Percentiles rank a stretch among this genome's conserved stretches.
These are phyloP conservation scores for Nymphalis polychloros DNA, from an alignment of 2,888 invertebrate species.

Conservation along the genomic window DNA sequence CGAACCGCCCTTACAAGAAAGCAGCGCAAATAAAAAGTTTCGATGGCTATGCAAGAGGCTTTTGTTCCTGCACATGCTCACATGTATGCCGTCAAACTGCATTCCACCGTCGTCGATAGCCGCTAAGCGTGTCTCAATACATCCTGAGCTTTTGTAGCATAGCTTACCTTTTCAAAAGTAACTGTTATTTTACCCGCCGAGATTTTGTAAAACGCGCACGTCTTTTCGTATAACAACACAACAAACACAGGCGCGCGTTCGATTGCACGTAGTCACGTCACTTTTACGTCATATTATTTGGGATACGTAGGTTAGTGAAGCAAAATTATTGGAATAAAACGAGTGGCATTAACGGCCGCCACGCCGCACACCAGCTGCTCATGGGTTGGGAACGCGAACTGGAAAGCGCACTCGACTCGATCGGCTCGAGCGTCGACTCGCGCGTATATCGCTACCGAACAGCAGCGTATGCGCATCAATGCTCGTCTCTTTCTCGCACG, in stretches of 20 bases:
- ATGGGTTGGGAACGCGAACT: slow-evolving; percentile 73
- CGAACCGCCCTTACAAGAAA: slow-evolving; percentile 54
- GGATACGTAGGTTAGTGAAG: slow-evolving; percentile 54
- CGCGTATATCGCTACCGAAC: slow-evolving; percentile 68
- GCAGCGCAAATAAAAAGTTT: slow-evolving; percentile 65
- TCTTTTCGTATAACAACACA: slow-evolving; percentile 59
- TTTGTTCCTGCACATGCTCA: slow-evolving; percentile 76
- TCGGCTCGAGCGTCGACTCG: slow-evolving; percentile 61
- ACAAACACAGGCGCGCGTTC: slow-evolving; percentile 65
- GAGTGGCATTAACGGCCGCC: slow-evolving; percentile 65
- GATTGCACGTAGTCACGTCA: slow-evolving; percentile 55
- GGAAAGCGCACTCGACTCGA: slow-evolving; percentile 68
- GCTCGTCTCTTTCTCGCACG: slow-evolving; percentile 51
- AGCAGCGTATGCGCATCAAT: slow-evolving; percentile 67
- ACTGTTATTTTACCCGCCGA: slow-evolving; percentile 70
- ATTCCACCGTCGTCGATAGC: slow-evolving; percentile 78
- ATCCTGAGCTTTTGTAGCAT: slow-evolving; percentile 75
- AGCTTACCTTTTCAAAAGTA: slow-evolving; percentile 80
- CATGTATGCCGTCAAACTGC: slow-evolving; percentile 79
- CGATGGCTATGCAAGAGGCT: slow-evolving; percentile 77
- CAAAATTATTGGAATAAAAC: slow-evolving; percentile 65
- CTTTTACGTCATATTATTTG: slow-evolving; percentile 68
- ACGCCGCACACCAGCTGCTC: slow-evolving; percentile 71
- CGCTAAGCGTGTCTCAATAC: slow-evolving; percentile 75
- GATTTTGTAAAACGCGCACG: slow-evolving; percentile 60